A percentile compares a stretch with the other conserved stretches of the same genome.
Evolutionary conservation across 1,140 invertebrate species (phyloP).

Genomic region (Hesperophylax magnus): DNA sequence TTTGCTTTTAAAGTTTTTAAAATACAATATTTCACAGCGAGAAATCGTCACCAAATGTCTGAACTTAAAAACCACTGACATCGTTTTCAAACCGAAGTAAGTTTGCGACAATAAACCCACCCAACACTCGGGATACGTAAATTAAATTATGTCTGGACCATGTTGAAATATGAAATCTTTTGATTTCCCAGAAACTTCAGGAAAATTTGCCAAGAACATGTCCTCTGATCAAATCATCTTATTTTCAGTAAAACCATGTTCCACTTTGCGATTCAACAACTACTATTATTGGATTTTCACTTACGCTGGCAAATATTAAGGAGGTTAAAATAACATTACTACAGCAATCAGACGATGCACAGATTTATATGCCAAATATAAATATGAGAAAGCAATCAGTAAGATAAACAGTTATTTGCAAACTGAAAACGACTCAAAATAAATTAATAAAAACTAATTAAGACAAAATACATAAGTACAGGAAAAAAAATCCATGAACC

Average conservation of each 20-base stretch:
- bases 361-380: too few species aligned
- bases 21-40: too few species aligned
- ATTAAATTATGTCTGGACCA: conserved; percentile 22
- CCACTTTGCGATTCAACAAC: conserved; percentile 19
- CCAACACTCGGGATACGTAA: conserved; percentile 12
- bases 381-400: too few species aligned
- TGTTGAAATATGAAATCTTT: conserved; percentile 23
- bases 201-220: conserved; percentile 17
- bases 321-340: neutral
- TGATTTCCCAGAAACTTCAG: conserved; percentile 20
- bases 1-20: too few species aligned
- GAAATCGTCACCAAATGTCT: too few species aligned
- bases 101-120: neutral
- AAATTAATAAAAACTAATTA: too few species aligned
- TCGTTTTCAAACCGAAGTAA: neutral
- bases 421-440: too few species aligned
- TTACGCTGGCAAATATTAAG: neutral
- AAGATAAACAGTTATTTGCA: too few species aligned
- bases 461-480: too few species aligned
- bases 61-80: neutral
- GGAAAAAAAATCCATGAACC: too few species aligned
- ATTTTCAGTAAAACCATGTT: conserved; percentile 14
- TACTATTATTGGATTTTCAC: neutral
- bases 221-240: conserved; percentile 4
- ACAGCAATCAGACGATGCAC: too few species aligned